Percentiles rank a stretch among this genome's conserved stretches.
phyloP scores from a whole-genome alignment of 2,888 invertebrate genomes.

The Gibbula magus region DNA sequence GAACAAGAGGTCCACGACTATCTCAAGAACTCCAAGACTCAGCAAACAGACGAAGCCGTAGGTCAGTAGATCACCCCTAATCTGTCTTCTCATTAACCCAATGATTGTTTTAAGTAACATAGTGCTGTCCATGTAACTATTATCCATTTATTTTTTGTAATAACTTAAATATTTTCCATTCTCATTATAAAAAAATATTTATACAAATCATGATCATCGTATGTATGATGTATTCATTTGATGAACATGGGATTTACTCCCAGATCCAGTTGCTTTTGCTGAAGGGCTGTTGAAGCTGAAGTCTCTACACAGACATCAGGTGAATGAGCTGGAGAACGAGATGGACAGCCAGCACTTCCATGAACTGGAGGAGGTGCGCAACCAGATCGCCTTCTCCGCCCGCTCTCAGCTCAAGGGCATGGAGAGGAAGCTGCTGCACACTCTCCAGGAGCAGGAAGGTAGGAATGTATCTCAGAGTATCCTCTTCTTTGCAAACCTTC shows the following conservation, averaged over 20 bases:
- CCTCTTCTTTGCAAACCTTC: not conserved
- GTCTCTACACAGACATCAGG: slow-evolving; percentile 65
- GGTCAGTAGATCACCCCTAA: too few species aligned
- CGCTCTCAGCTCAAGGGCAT: slow-evolving; percentile 53
- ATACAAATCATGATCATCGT: too few species aligned
- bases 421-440: slow-evolving; percentile 45
- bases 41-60: slow-evolving; percentile 64
- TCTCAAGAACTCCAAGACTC: slow-evolving; percentile 54
- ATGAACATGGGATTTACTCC: not conserved
- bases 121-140: too few species aligned
- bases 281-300: slow-evolving; percentile 55
- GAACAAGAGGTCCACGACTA: slow-evolving; percentile 58
- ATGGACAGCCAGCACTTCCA: slow-evolving; percentile 65
- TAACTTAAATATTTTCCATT: too few species aligned
- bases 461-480: too few species aligned
- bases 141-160: too few species aligned
- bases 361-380: slow-evolving; percentile 58
- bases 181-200: too few species aligned
- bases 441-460: slow-evolving; percentile 43
- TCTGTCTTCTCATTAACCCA: too few species aligned
- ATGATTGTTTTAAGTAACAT: too few species aligned
- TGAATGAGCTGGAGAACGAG: slow-evolving; percentile 61
- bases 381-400: slow-evolving; percentile 51
- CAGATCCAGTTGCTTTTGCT: slow-evolving; percentile 65
- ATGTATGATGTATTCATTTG: too few species aligned